Evolutionary conservation across 1,140 invertebrate genomes (phyloP).

Genomic region (Monochamus saltuarius): DNA sequence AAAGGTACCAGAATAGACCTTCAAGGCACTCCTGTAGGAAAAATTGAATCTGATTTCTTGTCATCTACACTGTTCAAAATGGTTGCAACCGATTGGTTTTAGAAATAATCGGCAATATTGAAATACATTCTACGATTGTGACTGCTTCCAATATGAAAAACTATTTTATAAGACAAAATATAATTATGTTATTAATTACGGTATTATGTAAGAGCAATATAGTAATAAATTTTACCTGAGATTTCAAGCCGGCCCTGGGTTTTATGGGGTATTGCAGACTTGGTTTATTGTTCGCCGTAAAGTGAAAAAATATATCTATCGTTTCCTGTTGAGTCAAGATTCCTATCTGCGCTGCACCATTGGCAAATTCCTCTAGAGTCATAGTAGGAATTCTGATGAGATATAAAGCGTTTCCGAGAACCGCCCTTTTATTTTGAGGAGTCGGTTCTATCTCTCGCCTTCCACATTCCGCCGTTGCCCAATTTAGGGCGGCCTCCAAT

Average conservation of each 20-base stretch:
- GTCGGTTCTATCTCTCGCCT: conserved; percentile 77
- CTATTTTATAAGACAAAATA: no score
- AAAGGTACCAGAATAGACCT: no score
- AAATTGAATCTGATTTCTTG: no score
- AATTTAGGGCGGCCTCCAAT: conserved; percentile 85
- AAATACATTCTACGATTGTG: no score
- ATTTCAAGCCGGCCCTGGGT: conserved; percentile 79
- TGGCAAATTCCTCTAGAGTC: conserved; percentile 88
- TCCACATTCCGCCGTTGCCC: conserved; percentile 83
- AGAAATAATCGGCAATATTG: no score
- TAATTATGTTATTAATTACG: no score
- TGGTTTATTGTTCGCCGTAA: conserved; percentile 82
- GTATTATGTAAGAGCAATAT: no score
- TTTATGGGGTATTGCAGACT: conserved; percentile 77
- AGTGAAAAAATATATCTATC: conserved; percentile 89
- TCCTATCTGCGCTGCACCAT: conserved; percentile 84
- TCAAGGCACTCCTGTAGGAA: no score
- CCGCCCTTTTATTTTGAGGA: conserved; percentile 67
- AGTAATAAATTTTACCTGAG: conserved; percentile 69
- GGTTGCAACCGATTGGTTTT: no score
- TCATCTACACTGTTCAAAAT: no score
- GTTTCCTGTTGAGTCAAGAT: conserved; percentile 87
- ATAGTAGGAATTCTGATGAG: conserved; percentile 88
- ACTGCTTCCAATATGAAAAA: no score
- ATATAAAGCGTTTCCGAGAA: conserved; percentile 71